Conservation (phyloP, 2,888 invertebrate genomes). For the Congeria kusceri region DNA sequence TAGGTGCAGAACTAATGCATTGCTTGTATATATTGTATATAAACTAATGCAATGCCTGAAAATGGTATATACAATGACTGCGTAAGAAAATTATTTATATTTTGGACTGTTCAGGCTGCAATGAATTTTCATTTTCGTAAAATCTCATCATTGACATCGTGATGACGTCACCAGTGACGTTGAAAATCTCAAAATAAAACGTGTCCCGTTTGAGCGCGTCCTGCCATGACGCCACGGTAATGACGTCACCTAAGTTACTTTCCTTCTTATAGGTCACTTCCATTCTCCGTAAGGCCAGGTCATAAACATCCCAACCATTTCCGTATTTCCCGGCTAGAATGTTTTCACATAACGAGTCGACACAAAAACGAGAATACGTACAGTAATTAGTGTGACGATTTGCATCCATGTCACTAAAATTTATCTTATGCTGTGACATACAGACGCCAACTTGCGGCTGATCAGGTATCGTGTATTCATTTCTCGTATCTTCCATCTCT, state of each 20-base stretch:
- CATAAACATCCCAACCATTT: constrained; percentile 12
- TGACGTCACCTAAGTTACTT: constrained; percentile 34
- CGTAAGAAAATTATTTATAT: too few species aligned
- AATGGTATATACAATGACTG: too few species aligned
- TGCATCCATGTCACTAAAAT: constrained; percentile 46
- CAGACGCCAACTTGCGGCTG: constrained; percentile 16
- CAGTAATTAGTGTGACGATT: constrained; percentile 46
- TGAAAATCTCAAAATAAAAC: constrained; percentile 44
- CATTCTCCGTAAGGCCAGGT: constrained; percentile 37
- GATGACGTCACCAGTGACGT: constrained; percentile 7
- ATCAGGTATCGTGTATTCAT: constrained; percentile 22
- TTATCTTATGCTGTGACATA: constrained; percentile 19
- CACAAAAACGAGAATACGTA: constrained; percentile 29
- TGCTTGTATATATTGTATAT: too few species aligned
- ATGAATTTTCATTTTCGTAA: not conserved
- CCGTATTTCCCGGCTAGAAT: constrained; percentile 22
- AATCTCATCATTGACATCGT: constrained; percentile 12
- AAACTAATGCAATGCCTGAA: too few species aligned
- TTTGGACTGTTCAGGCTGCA: not conserved
- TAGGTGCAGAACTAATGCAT: too few species aligned
- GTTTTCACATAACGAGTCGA: constrained; percentile 43
- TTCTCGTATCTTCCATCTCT: constrained; percentile 24
- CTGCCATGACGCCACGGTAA: constrained; percentile 44
- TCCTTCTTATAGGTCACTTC: constrained; percentile 42
- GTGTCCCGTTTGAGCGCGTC: constrained; percentile 5